Base-by-base conservation (phyloP, 2,113 vertebrate species). In the Motacilla tschutschensis region DNA sequence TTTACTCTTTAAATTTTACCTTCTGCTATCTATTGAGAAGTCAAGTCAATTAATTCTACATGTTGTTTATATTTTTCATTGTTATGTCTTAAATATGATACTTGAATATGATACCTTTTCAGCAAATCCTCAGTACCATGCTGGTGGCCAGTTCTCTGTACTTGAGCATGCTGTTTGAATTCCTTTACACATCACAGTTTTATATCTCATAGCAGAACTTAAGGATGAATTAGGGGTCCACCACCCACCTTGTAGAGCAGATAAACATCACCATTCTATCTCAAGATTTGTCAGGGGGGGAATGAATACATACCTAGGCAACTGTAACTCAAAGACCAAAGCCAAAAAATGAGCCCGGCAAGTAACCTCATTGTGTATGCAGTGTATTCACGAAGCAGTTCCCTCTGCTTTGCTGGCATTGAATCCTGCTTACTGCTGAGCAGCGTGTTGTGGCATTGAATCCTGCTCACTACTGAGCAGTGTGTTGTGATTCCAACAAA, bases 51-150 rank as follows among this genome's bases (percentile, higher is more conserved):
- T 71, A 59, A 44, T 12, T 6, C 6, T 40, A 7, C 3, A 0
- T 36, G 7, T 54, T 10, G 4, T 47, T 47, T 51, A 6, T 12
- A 40, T 46, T 46, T 15, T 33, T 16, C 12, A 5, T 35, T 20
- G 5, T 12, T 8, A 5, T 12, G 10, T 53, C 26, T 53, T 50
- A 46, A 38, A 65, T 43, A n/a, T 35, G 12, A 22, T 40, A 21
- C 17, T 57, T 67, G 4, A 33, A 33, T 33, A 33, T 29, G 5
- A 17, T 25, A 33, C 3, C 2, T 58, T 76, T 43, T 31, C 17
- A 64, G 12, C 26, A 43, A 48, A 19, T 3, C 10, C 20, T 10
- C 0, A 1, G 7, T 18, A 36, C 36, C 25, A 8, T 1, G 3
- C 9, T 46, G 16, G 12, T 24, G 20, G 59, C 2, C 2, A 0